These are phyloP conservation scores for Gymnodraco acuticeps DNA, from an alignment of 2,797 vertebrate genomes.

Conservation along the genomic window DNA sequence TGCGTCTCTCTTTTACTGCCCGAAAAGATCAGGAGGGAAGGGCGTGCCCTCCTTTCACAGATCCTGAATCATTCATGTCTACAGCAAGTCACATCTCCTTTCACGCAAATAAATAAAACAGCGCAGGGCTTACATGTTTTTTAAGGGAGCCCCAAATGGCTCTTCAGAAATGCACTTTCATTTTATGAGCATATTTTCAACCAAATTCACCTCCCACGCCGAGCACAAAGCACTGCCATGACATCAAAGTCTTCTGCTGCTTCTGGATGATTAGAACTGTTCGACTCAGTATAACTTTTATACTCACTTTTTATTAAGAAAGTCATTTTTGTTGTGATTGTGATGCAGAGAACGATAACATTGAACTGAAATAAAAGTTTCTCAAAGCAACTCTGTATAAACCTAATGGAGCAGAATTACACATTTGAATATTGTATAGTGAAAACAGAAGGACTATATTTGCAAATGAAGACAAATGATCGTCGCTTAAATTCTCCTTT, in stretches of 20 bases:
- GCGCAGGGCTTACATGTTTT: slow-evolving; percentile 48
- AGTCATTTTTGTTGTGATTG: slow-evolving; percentile 3
- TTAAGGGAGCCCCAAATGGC: slow-evolving; percentile 26
- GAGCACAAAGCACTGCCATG: slow-evolving; percentile 2
- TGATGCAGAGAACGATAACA: background rate
- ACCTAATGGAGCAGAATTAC: slow-evolving; percentile 10
- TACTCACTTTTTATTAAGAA: background rate
- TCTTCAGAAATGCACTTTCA: slow-evolving; percentile 54
- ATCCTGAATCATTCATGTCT: slow-evolving; percentile 73
- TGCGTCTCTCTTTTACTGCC: slow-evolving; percentile 25
- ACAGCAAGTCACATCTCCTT: slow-evolving; percentile 63
- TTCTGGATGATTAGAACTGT: slow-evolving; percentile 12
- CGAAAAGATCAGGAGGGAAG: slow-evolving; percentile 26
- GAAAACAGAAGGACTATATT: too few relatives aligned
- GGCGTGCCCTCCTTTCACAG: slow-evolving; percentile 64
- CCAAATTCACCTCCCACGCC: slow-evolving; percentile 42
- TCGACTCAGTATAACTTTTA: background rate
- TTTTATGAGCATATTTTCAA: slow-evolving; percentile 35
- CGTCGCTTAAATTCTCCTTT: slow-evolving; percentile 8
- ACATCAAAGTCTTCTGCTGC: slow-evolving; percentile 36
- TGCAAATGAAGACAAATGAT: slow-evolving; percentile 26
- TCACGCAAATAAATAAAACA: slow-evolving; percentile 70
- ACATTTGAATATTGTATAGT: background rate
- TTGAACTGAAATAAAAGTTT: slow-evolving; percentile 3
- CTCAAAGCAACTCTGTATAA: slow-evolving; percentile 8